Base-by-base conservation (phyloP, 2,888 invertebrate genomes). In the Sabatieria punctata region DNA sequence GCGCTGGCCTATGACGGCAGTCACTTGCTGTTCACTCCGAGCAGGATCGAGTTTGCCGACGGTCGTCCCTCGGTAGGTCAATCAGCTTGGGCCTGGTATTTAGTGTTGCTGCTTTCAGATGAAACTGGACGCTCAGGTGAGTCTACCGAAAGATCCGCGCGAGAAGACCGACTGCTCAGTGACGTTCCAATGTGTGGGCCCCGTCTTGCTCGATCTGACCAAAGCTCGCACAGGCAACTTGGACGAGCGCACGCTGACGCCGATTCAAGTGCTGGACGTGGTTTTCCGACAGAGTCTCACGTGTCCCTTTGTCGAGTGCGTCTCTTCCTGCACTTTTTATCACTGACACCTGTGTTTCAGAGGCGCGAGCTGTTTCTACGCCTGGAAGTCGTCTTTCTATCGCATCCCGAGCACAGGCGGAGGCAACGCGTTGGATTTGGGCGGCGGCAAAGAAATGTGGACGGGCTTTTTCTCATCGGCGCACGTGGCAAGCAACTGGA, bases 211-310 rank as follows among this genome's bases (percentile, higher is more conserved):
- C 42, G 56, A 59, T 38, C 52, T 56, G 53, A 13, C 37, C 11
- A 51, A 55, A 30, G 45, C 55, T 22, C 48, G 53, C 38, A 55
- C 55, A 23, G 55, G 52, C 46, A 55, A 55, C 36, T 43, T 58
- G 48, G 58, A 57, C 49, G 55, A 56, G 36, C 55, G 58, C 37
- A 50, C 53, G 13, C 49, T 58, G 30, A 56, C 60, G 15, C 59
- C 60, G 2, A 67, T 82, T 18, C 58, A 60, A 42, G 54, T 60
- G 22, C 44, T 60, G 47, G 60, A 60, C 47, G 57, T 60, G 48
- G 52, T 60, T 44, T 56, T 60, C 47, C 55, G 59, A 13, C 59
- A 60, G 49, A 50, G 55, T 24, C 55, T 59, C 48, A 58, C 57
- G 18, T 59, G 58, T 44, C 58, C 58, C n/a, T 50, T 58, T 27